Evolutionary conservation across 1,140 invertebrate species (phyloP), one percentile per base, ranked within the genome.

Genomic region (Charaxes varanes): DNA sequence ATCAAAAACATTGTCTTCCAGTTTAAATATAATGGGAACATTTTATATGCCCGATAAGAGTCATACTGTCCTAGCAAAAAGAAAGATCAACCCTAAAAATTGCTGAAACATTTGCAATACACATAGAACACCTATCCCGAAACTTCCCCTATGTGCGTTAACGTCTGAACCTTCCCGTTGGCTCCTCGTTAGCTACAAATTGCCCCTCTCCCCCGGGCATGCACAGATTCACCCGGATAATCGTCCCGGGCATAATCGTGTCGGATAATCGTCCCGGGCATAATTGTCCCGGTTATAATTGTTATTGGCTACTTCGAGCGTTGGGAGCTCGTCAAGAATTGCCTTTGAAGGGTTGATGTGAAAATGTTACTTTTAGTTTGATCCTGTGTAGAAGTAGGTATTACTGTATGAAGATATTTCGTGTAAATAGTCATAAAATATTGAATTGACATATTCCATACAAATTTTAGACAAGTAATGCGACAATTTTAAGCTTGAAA

Each of bases 261-360:
- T 13, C 17, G 35, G 43, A 37, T 46, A 46, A 53, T 43, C 37
- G 52, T 45, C 19, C 36, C 33, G 40, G 32, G 49, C 41, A 55
- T 46, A 50, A 55, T 55, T 49, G 52, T 50, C 30, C 24, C 26
- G 38, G 48, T 30, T 53, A 43, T 51, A 55, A 55, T 51, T 51
- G 53, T 55, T 55, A 55, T 51, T 43, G 40, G 47, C 37, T 27
- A 38, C 32, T 43, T 37, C 37, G 19, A 11, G 41, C 26, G 45
- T 49, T 46, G 31, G 23, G 38, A 50, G 28, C 28, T 51, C 42
- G 34, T 46, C 32, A 32, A 42, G 46, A 41, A 26, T 36, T 15
- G 22, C 10, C 7, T 22, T 35, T 14, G 30, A 23, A 22, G 33
- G 21, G 16, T 14, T 41, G 8, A 27, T 12, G 23, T 26, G 23